phyloP scores from a whole-genome alignment of 2,113 vertebrate species.

The Orycteropus afer region DNA sequence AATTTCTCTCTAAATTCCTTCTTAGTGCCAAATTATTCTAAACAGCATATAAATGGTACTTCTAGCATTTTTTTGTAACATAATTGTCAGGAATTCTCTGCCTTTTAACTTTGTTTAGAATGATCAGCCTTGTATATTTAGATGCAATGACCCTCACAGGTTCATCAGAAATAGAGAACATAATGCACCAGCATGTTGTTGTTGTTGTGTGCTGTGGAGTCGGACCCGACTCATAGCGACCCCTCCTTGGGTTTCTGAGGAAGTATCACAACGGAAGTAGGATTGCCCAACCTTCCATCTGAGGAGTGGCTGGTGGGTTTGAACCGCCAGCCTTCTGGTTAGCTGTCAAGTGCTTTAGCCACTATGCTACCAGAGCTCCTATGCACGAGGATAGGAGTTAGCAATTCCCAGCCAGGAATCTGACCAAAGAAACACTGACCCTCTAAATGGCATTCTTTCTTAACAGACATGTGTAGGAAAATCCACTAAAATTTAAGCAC shows the following conservation, averaged over 20 bases:
- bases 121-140: background rate
- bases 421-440: background rate
- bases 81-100: background rate
- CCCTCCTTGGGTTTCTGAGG: too few species aligned
- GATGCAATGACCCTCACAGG: background rate
- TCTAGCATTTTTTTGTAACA: background rate
- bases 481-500: fast-evolving
- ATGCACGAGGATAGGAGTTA: background rate
- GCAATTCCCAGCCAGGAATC: background rate
- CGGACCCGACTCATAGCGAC: too few species aligned
- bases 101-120: background rate
- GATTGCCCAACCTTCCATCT: too few species aligned
- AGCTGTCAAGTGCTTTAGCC: too few species aligned
- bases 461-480: background rate
- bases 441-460: too few species aligned
- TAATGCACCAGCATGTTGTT: background rate
- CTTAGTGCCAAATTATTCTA: background rate
- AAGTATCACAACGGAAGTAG: too few species aligned
- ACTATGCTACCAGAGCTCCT: too few species aligned
- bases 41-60: background rate
- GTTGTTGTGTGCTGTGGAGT: too few species aligned
- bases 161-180: background rate
- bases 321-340: too few species aligned
- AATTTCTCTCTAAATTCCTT: background rate
- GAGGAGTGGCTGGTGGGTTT: too few species aligned